A percentile compares a stretch with the other conserved stretches of the same genome.
These are phyloP conservation scores for Athetis lepigone DNA, from an alignment of 2,888 invertebrate genomes.

Conservation along the genomic window DNA sequence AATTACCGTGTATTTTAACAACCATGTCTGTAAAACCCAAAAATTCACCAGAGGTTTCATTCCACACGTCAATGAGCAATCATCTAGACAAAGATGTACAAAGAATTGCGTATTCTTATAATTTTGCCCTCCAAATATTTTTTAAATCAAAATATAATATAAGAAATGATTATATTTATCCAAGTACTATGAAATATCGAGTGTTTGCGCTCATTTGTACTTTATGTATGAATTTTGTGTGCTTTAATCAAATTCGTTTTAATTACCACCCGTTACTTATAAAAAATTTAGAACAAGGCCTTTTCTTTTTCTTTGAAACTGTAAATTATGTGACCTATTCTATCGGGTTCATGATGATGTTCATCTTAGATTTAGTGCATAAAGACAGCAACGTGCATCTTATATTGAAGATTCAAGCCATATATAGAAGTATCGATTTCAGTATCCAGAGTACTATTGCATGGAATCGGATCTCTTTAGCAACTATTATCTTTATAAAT, in stretches of 20 bases:
- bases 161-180: constrained; percentile 29
- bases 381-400: too few relatives aligned
- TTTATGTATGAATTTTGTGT: neutral
- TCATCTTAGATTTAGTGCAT: too few relatives aligned
- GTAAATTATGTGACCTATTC: too few relatives aligned
- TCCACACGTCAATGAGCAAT: neutral
- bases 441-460: too few relatives aligned
- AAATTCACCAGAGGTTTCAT: neutral
- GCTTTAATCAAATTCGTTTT: neutral
- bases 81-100: neutral
- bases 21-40: neutral
- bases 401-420: too few relatives aligned
- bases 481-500: constrained; percentile 2
- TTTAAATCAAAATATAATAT: constrained; percentile 25
- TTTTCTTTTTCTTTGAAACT: too few relatives aligned
- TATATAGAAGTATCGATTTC: too few relatives aligned
- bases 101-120: constrained; percentile 11
- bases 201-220: constrained; percentile 6
- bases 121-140: constrained; percentile 1
- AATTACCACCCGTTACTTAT: too few relatives aligned
- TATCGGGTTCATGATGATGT: too few relatives aligned
- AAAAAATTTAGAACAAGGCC: too few relatives aligned
- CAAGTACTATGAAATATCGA: constrained; percentile 6
- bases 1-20: neutral
- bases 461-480: too few relatives aligned